These are phyloP conservation scores for Hirundichthys speculiger DNA, from an alignment of 2,113 vertebrate genomes.

Conservation along the genomic window DNA sequence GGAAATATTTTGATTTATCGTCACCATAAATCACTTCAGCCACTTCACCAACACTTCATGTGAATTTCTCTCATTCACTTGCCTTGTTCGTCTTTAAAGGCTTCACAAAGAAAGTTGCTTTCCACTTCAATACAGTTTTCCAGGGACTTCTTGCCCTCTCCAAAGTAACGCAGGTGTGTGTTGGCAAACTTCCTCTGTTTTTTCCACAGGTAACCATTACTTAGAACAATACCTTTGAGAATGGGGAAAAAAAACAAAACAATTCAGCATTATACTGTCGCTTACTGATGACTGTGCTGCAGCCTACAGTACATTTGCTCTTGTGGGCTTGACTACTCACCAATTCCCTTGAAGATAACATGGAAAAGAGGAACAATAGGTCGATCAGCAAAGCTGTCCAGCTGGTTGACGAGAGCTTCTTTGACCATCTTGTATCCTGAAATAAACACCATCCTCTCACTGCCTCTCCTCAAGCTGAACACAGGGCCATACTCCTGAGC, in stretches of 20 bases:
- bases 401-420: constrained; percentile 82
- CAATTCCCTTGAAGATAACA: constrained; percentile 65
- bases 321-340: constrained; percentile 58
- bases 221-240: constrained; percentile 71
- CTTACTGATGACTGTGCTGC: no score
- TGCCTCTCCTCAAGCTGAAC: constrained; percentile 63
- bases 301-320: no score
- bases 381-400: constrained; percentile 77
- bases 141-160: constrained; percentile 77
- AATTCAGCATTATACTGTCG: no score
- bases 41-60: not conserved
- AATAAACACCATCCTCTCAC: constrained; percentile 56
- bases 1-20: not conserved
- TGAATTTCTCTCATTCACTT: not conserved
- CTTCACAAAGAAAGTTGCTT: constrained; percentile 73
- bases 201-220: constrained; percentile 82
- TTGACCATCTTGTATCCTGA: constrained; percentile 81
- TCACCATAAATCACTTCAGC: not conserved
- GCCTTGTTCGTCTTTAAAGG: constrained; percentile 84
- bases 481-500: constrained; percentile 79
- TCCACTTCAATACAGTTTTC: constrained; percentile 85
- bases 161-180: constrained; percentile 83
- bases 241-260: no score
- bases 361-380: constrained; percentile 66
- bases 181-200: constrained; percentile 83